Base-by-base conservation (phyloP, 1,140 invertebrate genomes). In the Drosophila littoralis region DNA sequence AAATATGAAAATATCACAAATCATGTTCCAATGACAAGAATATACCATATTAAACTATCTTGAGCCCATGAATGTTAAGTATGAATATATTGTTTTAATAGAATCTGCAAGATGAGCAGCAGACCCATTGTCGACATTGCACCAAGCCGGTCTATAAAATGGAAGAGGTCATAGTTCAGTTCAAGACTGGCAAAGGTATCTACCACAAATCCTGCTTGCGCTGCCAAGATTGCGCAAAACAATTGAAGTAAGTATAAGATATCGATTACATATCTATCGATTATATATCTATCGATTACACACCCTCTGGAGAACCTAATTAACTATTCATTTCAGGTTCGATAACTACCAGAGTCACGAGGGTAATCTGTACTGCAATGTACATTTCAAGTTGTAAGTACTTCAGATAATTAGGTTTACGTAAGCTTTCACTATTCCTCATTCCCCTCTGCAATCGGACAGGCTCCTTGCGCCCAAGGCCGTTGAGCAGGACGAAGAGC, bases 121-220 rank as follows among this genome's bases (percentile, higher is more conserved):
- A 94, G 52, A 90, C 91, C 1, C 95, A 94, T 63, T 98, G 97
- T 90, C 95, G 95, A 79, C 94, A 95, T 67, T 98, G 97, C 92
- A 93, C 94, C n/a, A 97, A 97, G 86, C 95, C 96, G 60, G 97
- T 98, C 8, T 98, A 98, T 93, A 97, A 97, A 93, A 98, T 98
- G 97, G 97, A 98, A 92, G 95, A 97, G 85, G 95, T 98, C 35
- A 68, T 88, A 12, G 32, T 85, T 6, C 63, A 76, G 22, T 76
- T 79, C 65, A 98, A 97, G 92, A 97, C 97, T 1, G 97, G 97
- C 92, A 95, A 95, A 80, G 93, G 95, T 32, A 94, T 96, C 52
- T 98, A 97, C 95, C 98, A 98, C 92, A 98, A 97, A 92, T 96
- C 96, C 90, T 98, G 97, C 93, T 98, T 98, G 94, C 94, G 97